Conservation (phyloP, 1,140 invertebrate genomes). For the Solen grandis region DNA sequence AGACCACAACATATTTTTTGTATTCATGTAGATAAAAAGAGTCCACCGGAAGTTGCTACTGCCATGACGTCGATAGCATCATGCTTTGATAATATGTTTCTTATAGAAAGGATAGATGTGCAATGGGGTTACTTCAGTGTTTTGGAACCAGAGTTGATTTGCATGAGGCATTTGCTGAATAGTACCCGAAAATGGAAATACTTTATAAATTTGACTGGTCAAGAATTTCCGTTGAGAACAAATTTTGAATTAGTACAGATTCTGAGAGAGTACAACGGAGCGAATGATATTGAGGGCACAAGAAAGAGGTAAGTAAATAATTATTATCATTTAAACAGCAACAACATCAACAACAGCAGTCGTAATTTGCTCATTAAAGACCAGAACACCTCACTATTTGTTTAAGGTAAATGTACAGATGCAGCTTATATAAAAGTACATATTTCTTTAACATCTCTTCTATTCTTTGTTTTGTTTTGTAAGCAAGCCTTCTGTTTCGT, state of each 20-base stretch:
- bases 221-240: neutral
- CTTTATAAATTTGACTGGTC: slow-evolving; percentile 3
- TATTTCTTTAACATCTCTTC: too few relatives aligned
- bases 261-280: neutral
- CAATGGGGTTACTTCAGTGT: neutral
- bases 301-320: neutral
- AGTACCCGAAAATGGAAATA: neutral
- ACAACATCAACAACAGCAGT: too few relatives aligned
- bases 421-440: too few relatives aligned
- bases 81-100: slow-evolving; percentile 72
- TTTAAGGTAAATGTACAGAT: too few relatives aligned
- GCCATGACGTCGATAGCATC: slow-evolving; percentile 55
- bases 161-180: neutral
- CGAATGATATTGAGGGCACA: neutral
- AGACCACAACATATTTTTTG: slow-evolving; percentile 77
- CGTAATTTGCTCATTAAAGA: too few relatives aligned
- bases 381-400: too few relatives aligned
- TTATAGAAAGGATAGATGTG: neutral
- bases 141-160: neutral
- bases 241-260: slow-evolving; percentile 4
- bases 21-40: slow-evolving; percentile 76
- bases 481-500: too few relatives aligned
- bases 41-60: slow-evolving; percentile 37
- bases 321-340: too few relatives aligned
- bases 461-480: too few relatives aligned